Evolutionary conservation across 2,113 vertebrate genomes (phyloP).

Genomic region (Sorex araneus): DNA sequence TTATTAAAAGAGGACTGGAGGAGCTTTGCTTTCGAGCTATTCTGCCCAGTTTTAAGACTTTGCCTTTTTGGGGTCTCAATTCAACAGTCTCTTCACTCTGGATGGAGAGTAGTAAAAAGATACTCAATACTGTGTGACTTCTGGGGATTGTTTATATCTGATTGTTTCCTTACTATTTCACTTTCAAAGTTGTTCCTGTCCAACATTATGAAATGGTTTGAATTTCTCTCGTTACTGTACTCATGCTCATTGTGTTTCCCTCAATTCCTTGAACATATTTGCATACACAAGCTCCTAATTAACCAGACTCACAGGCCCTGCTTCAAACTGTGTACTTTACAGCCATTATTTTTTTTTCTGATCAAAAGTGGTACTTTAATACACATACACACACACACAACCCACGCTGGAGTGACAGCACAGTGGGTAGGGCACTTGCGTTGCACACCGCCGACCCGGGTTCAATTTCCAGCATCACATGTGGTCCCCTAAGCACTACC

Average conservation of each 20-base stretch:
- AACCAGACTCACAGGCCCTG: neutral
- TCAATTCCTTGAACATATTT: slow-evolving; percentile 28
- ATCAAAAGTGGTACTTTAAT: too few species aligned
- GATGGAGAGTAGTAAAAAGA: neutral
- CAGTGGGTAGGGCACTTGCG: too few species aligned
- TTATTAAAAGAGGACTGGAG: neutral
- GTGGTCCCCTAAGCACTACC: too few species aligned
- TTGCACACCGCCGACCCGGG: too few species aligned
- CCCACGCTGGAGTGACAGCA: too few species aligned
- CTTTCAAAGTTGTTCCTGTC: slow-evolving; percentile 5
- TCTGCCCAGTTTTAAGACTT: neutral
- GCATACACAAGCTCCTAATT: neutral
- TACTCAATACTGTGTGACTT: neutral
- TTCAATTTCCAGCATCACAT: too few species aligned
- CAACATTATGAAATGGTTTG: neutral
- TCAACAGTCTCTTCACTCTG: slow-evolving; percentile 23
- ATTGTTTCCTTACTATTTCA: slow-evolving; percentile 20
- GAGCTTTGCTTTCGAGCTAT: neutral
- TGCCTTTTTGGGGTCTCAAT: neutral
- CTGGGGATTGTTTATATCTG: slow-evolving; percentile 29
- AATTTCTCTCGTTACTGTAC: neutral
- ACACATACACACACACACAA: too few species aligned
- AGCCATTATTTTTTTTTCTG: too few species aligned
- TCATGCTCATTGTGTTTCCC: neutral
- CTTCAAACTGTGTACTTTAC: too few species aligned